Conservation (phyloP, 2,888 invertebrate species). For the Lampropteryx suffumata region DNA sequence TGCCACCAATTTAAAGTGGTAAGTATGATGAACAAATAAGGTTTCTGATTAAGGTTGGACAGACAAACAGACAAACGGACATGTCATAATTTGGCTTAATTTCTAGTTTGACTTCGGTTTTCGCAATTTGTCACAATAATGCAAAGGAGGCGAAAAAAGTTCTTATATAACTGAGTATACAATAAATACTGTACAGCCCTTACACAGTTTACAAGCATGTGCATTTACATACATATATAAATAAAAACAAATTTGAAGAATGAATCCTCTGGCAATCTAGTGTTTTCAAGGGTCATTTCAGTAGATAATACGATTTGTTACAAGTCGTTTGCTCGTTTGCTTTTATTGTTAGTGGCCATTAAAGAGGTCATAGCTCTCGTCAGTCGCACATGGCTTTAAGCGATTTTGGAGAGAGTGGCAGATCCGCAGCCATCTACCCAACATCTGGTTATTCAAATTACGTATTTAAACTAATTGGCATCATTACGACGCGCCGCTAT, state of each 20-base stretch:
- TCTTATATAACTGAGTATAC: no score
- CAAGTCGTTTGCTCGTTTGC: slow-evolving; percentile 68
- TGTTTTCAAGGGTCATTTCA: slow-evolving; percentile 61
- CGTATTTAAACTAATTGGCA: slow-evolving; percentile 63
- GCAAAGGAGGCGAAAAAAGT: slow-evolving; percentile 39
- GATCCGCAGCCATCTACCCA: slow-evolving; percentile 44
- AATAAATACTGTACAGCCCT: no score
- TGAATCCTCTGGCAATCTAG: slow-evolving; percentile 43
- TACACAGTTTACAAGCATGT: no score
- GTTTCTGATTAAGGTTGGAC: no score
- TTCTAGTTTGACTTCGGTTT: background rate
- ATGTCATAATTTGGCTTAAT: no score
- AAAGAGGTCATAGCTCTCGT: slow-evolving; percentile 48
- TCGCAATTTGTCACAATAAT: no score
- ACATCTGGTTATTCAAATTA: slow-evolving; percentile 64
- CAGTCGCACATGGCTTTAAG: slow-evolving; percentile 47
- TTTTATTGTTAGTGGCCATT: slow-evolving; percentile 70
- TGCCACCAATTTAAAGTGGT: no score
- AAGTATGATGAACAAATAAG: no score
- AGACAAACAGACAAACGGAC: no score
- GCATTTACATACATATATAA: no score
- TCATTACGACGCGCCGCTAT: slow-evolving; percentile 54
- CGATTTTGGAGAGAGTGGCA: slow-evolving; percentile 43
- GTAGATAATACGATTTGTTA: slow-evolving; percentile 71
- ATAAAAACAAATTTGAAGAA: no score